phyloP scores from a whole-genome alignment of 1,140 invertebrate species.

The Bombus ignitus region DNA sequence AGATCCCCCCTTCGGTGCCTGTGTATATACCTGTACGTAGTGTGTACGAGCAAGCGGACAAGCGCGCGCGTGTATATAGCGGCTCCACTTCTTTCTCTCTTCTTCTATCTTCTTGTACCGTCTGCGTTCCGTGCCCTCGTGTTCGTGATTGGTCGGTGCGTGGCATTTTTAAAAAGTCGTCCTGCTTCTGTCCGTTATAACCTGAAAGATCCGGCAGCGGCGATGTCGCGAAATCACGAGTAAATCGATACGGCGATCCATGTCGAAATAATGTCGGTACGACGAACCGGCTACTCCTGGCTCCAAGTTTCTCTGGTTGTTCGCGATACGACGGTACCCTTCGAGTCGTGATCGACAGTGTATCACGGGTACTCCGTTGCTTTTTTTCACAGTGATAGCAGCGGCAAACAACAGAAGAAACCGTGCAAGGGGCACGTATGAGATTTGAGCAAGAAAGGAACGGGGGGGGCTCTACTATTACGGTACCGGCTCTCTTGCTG shows the following conservation, averaged over 20 bases:
- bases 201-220: constrained; percentile 32
- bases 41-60: constrained; percentile 19
- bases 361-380: background rate
- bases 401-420: background rate
- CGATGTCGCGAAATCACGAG: constrained; percentile 45
- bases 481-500: background rate
- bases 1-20: constrained; percentile 16
- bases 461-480: background rate
- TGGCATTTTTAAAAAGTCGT: constrained; percentile 68
- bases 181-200: constrained; percentile 53
- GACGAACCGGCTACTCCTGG: background rate
- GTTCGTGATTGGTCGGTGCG: constrained; percentile 63
- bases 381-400: background rate
- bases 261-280: constrained; percentile 27
- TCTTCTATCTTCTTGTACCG: background rate
- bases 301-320: background rate
- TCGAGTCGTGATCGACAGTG: background rate
- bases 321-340: background rate
- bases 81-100: constrained; percentile 37
- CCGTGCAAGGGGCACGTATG: constrained; percentile 8
- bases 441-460: background rate
- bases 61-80: constrained; percentile 29
- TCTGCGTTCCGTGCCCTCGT: constrained; percentile 46
- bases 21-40: constrained; percentile 37
- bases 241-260: constrained; percentile 29